A percentile compares a stretch with the other conserved stretches of the same genome.
These are phyloP conservation scores for Agrochola litura DNA, from an alignment of 2,888 invertebrate species.

Conservation along the genomic window DNA sequence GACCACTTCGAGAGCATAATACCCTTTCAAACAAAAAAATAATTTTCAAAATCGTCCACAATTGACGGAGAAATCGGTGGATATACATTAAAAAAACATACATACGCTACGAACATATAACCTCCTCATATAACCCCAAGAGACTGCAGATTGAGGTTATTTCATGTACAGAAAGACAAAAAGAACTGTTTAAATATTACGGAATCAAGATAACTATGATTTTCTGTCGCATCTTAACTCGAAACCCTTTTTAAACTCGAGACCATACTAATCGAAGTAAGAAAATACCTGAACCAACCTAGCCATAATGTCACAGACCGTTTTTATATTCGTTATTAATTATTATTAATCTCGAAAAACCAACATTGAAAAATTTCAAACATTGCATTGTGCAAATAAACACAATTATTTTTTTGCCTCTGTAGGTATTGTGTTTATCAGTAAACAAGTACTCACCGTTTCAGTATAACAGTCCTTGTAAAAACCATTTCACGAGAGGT, in stretches of 20 bases:
- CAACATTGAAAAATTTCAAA: neutral
- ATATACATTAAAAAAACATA: too few species aligned
- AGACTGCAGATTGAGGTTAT: neutral
- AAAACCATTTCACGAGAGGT: constrained; percentile 51
- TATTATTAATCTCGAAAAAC: neutral
- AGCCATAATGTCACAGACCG: neutral
- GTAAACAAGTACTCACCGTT: constrained; percentile 31
- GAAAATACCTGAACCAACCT: neutral
- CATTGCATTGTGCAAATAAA: neutral
- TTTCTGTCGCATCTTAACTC: neutral
- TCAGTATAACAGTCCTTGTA: constrained; percentile 45
- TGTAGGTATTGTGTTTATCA: constrained; percentile 25
- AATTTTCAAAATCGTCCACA: too few species aligned
- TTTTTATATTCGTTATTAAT: too few species aligned
- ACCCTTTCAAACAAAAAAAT: too few species aligned
- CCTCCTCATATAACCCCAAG: too few species aligned
- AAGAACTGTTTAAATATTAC: neutral
- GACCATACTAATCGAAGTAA: neutral
- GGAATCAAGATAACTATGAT: neutral
- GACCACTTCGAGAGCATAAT: too few species aligned
- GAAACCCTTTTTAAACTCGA: too few species aligned
- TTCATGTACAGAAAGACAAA: neutral
- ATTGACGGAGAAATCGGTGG: too few species aligned
- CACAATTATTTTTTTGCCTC: neutral
- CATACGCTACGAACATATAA: too few species aligned